Percentiles rank a stretch among this genome's conserved stretches.
Conservation (phyloP, 92 coral and sea anemone genomes). For the Porites rus region DNA sequence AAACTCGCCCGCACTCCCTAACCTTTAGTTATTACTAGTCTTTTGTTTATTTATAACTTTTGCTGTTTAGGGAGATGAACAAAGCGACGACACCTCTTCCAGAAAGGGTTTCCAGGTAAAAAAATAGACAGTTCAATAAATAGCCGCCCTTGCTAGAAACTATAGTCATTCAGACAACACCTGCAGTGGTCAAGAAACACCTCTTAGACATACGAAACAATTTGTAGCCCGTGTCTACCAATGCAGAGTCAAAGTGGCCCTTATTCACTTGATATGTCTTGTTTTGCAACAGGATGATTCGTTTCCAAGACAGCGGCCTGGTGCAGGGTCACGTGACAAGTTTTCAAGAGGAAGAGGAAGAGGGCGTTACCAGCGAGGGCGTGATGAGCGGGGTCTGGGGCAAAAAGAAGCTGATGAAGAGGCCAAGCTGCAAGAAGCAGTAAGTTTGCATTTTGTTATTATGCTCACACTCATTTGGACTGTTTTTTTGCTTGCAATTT, state of each 20-base stretch:
- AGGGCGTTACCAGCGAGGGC: slow-evolving; percentile 69
- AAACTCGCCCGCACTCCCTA: no score
- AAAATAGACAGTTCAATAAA: no score
- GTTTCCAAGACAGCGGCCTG: slow-evolving; percentile 49
- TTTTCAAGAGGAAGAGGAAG: slow-evolving; percentile 69
- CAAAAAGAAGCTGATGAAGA: slow-evolving; percentile 75
- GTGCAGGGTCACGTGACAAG: slow-evolving; percentile 64
- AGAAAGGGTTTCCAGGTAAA: slow-evolving; percentile 49
- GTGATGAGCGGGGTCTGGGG: slow-evolving; percentile 68
- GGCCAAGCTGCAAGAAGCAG: slow-evolving; percentile 50
- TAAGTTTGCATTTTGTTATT: neutral
- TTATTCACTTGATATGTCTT: neutral
- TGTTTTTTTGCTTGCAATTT: no score
- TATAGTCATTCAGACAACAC: no score
- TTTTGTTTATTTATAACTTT: neutral
- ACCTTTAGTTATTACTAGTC: neutral
- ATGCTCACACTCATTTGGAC: no score
- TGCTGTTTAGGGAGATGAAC: slow-evolving; percentile 40
- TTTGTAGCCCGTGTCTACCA: no score
- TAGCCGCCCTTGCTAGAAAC: no score
- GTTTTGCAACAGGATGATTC: slow-evolving; percentile 50
- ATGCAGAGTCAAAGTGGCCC: neutral
- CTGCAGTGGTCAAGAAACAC: no score
- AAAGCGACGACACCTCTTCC: slow-evolving; percentile 6
- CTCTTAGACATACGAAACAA: no score